Evolutionary conservation across 2,113 vertebrate genomes (phyloP).

Genomic region (Meleagris gallopavo): DNA sequence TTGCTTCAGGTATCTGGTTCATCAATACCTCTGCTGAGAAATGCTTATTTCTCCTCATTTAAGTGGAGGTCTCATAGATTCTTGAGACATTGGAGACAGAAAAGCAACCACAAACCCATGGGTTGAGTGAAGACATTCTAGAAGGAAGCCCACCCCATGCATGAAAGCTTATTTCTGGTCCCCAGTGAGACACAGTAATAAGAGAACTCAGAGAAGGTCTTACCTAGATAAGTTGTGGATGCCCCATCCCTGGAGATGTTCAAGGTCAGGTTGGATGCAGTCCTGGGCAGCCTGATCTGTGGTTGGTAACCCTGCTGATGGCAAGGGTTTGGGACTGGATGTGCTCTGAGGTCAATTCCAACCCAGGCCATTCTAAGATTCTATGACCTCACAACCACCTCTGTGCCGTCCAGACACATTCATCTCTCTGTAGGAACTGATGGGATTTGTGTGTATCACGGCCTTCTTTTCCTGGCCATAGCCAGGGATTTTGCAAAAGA

Average conservation of each 20-base stretch:
- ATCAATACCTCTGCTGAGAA: not conserved
- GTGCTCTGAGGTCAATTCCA: no score
- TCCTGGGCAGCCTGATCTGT: no score
- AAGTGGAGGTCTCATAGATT: not conserved
- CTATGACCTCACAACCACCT: no score
- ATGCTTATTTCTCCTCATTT: not conserved
- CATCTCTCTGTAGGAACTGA: accelerated
- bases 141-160: not conserved
- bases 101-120: not conserved
- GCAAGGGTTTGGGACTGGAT: no score
- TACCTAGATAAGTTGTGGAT: no score
- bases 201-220: not conserved
- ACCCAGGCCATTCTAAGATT: no score
- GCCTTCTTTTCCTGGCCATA: not conserved
- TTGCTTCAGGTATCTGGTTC: not conserved
- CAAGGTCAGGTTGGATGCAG: no score
- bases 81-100: not conserved
- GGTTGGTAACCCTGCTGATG: no score
- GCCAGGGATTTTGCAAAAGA: not conserved
- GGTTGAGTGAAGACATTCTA: not conserved
- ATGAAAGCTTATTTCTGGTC: not conserved
- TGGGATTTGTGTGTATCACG: accelerated
- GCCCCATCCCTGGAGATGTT: no score
- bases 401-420: not conserved
- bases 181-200: not conserved